These are phyloP conservation scores for Apodemus sylvaticus DNA, from an alignment of 2,113 vertebrate genomes.

Conservation along the genomic window DNA sequence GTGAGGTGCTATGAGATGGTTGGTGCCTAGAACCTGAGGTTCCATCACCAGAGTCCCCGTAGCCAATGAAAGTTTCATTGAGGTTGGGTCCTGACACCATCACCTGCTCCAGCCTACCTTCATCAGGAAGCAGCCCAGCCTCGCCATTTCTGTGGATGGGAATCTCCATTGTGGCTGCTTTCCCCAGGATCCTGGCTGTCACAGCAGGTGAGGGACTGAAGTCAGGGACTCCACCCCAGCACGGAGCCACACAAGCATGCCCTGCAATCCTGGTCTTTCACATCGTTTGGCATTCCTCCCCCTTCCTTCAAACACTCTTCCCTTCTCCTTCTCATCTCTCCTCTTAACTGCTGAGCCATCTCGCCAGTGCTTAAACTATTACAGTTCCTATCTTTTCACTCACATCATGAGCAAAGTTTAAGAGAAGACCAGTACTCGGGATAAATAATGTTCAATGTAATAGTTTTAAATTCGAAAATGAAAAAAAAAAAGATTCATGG, in stretches of 20 bases:
- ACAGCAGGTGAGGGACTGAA: conserved; percentile 85
- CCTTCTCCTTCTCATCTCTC: too few relatives aligned
- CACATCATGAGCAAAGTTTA: background rate
- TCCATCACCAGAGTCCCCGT: conserved; percentile 94
- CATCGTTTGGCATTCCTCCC: too few relatives aligned
- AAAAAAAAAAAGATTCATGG: background rate
- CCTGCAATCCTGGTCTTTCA: too few relatives aligned
- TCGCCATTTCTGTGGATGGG: conserved; percentile 97
- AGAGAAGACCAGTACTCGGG: background rate
- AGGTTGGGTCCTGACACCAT: conserved; percentile 98
- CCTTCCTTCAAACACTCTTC: too few relatives aligned
- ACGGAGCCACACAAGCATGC: background rate
- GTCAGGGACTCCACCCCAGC: conserved; percentile 70
- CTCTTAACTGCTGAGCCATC: background rate
- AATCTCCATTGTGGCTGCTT: conserved; percentile 98
- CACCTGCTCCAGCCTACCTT: conserved; percentile 96
- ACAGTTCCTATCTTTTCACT: background rate
- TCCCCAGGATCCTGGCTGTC: conserved; percentile 96
- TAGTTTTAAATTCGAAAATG: background rate
- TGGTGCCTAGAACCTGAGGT: conserved; percentile 91
- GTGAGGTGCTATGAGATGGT: conserved; percentile 87
- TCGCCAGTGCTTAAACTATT: background rate
- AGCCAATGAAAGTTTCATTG: conserved; percentile 97
- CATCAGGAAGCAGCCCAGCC: conserved; percentile 91
- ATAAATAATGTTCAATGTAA: background rate